Evolutionary conservation across 2,113 vertebrate genomes (phyloP).

Genomic region (Coptodon rendalli): DNA sequence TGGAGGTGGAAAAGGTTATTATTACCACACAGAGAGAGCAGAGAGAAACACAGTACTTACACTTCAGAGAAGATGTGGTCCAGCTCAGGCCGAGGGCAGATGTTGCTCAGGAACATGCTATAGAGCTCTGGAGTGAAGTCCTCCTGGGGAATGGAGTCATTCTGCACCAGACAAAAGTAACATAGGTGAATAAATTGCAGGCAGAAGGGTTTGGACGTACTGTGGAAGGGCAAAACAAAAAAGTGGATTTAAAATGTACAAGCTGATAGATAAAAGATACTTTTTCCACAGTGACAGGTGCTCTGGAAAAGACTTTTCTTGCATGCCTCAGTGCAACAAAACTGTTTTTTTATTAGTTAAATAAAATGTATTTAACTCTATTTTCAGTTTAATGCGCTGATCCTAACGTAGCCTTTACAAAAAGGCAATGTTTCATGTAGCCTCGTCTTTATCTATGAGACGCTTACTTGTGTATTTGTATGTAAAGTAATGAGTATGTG

Average conservation of each 20-base stretch:
- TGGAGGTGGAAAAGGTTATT: rapidly evolving
- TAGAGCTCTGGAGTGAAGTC: conserved; percentile 90
- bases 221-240: background rate
- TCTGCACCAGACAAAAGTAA: conserved; percentile 70
- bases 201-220: background rate
- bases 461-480: background rate
- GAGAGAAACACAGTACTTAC: conserved; percentile 71
- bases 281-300: background rate
- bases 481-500: background rate
- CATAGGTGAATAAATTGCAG: background rate
- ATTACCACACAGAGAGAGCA: background rate
- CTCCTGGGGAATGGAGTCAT: conserved; percentile 88
- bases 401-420: rapidly evolving
- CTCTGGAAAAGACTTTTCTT: background rate
- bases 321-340: background rate
- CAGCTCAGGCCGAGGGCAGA: conserved; percentile 91
- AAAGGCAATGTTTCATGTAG: background rate
- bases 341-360: background rate
- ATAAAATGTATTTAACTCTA: background rate
- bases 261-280: background rate
- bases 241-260: background rate
- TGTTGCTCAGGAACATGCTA: conserved; percentile 86
- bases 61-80: conserved; percentile 94
- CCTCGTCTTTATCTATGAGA: background rate
- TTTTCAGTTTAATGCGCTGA: background rate